Percentiles rank a stretch among this genome's conserved stretches.
Evolutionary conservation across 2,797 vertebrate genomes (phyloP).

Genomic region (Choloepus didactylus): DNA sequence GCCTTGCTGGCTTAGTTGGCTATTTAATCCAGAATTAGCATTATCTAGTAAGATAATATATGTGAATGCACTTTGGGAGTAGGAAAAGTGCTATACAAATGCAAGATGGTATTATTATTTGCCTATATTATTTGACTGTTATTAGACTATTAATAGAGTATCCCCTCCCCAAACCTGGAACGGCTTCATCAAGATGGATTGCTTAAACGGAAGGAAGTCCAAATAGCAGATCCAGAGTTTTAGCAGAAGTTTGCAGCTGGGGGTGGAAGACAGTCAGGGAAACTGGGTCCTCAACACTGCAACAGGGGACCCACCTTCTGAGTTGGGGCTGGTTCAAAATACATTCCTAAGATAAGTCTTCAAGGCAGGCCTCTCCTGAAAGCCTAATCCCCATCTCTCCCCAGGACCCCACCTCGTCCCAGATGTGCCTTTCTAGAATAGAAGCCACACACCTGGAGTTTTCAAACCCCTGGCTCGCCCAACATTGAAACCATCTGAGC

Average conservation of each 20-base stretch:
- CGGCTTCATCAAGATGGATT: not conserved
- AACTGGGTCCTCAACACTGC: not conserved
- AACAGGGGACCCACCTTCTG: not conserved
- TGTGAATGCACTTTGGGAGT: not conserved
- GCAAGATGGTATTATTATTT: not conserved
- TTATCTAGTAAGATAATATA: not conserved
- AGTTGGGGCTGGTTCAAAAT: not conserved
- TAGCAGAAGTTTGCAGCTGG: not conserved
- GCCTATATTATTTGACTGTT: not conserved
- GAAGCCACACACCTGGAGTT: not conserved
- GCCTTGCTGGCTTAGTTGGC: not conserved
- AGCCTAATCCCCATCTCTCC: no score
- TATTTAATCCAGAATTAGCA: not conserved
- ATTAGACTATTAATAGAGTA: not conserved
- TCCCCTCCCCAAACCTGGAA: not conserved
- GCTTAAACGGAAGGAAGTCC: not conserved
- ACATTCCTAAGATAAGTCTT: not conserved
- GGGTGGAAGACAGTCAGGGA: not conserved
- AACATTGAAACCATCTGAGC: not conserved
- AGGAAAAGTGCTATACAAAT: not conserved
- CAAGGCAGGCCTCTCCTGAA: not conserved
- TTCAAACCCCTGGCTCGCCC: not conserved
- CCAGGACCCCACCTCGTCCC: not conserved
- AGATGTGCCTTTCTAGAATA: not conserved
- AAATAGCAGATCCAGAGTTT: not conserved